phyloP scores from a whole-genome alignment of 2,797 vertebrate species.

The Coluber constrictor region DNA sequence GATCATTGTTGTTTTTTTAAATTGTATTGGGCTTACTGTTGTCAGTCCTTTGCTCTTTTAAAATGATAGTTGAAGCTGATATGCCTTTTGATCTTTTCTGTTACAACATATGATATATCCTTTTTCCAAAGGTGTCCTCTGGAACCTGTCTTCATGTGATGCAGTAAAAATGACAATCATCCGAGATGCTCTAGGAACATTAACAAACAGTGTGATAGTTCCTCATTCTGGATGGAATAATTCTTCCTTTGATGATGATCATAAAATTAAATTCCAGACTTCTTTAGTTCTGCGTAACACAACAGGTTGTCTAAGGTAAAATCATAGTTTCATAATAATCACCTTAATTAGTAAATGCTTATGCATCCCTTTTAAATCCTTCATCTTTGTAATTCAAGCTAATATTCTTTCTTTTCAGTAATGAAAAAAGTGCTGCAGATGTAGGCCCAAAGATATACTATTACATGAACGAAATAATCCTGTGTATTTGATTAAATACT shows the following conservation, averaged over 20 bases:
- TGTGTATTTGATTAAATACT: too few relatives aligned
- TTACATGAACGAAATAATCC: background rate
- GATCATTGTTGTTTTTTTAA: background rate
- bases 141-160: conserved; percentile 98
- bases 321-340: background rate
- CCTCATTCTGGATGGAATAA: conserved; percentile 97
- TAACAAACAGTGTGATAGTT: conserved; percentile 97
- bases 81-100: background rate
- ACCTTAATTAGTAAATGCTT: background rate
- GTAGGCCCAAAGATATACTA: background rate
- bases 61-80: background rate
- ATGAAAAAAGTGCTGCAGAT: conserved; percentile 2
- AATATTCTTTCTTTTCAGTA: conserved; percentile 2
- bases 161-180: conserved; percentile 98
- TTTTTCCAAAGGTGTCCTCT: conserved; percentile 84
- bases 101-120: background rate
- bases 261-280: conserved; percentile 97
- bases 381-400: background rate
- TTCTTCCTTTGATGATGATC: conserved; percentile 91
- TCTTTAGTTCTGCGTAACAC: conserved; percentile 95
- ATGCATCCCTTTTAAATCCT: background rate
- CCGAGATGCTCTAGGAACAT: conserved; percentile 88
- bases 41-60: background rate
- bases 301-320: conserved; percentile 92
- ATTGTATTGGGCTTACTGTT: background rate